A percentile compares a stretch with the other conserved stretches of the same genome.
Evolutionary conservation across 1,140 invertebrate species (phyloP).

Genomic region (Temnothorax curvispinosus): DNA sequence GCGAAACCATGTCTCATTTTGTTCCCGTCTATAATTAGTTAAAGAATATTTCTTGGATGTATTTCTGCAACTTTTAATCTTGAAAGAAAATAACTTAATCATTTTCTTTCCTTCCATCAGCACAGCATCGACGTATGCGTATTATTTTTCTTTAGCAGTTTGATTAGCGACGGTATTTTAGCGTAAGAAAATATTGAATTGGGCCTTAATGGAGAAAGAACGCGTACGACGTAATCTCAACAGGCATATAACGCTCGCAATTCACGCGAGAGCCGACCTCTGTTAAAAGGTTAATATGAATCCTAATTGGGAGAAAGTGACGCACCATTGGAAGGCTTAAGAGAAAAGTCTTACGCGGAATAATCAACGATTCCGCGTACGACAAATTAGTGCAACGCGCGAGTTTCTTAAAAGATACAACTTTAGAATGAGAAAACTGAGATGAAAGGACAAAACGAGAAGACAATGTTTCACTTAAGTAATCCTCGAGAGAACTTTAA

Average conservation of each 20-base stretch:
- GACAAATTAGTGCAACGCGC: neutral
- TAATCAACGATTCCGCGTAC: neutral
- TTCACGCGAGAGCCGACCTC: conserved; percentile 45
- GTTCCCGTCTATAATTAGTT: neutral
- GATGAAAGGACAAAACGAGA: neutral
- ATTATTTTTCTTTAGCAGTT: neutral
- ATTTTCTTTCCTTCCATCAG: neutral
- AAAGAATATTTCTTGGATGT: neutral
- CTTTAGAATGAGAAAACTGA: neutral
- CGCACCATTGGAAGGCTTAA: neutral
- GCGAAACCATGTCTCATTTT: neutral
- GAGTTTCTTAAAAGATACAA: neutral
- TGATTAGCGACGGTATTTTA: neutral
- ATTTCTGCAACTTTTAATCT: neutral
- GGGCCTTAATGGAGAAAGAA: neutral
- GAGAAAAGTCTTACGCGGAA: conserved; percentile 42
- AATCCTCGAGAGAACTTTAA: neutral
- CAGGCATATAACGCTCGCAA: conserved; percentile 24
- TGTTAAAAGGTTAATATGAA: conserved; percentile 62
- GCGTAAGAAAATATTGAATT: neutral
- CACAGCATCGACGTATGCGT: neutral
- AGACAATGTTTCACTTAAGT: neutral
- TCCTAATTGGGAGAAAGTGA: conserved; percentile 52
- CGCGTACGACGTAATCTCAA: conserved; percentile 33
- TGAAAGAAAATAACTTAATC: neutral